Conservation (phyloP, 64 coral and sea anemone genomes). For the Montipora capricornis region DNA sequence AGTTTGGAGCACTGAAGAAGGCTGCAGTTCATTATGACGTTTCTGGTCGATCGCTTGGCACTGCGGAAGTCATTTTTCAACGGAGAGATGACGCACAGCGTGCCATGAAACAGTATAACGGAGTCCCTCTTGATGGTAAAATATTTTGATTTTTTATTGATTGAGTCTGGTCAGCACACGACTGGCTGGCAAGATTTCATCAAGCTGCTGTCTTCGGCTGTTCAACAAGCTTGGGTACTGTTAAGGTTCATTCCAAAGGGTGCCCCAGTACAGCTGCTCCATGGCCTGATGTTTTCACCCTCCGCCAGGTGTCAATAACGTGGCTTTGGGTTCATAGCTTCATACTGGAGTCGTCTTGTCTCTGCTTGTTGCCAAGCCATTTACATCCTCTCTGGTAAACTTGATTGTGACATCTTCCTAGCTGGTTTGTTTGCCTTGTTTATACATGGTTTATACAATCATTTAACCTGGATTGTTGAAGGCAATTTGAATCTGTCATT, state of each 20-base stretch:
- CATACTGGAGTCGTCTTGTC: constrained; percentile 26
- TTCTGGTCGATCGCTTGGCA: constrained; percentile 96
- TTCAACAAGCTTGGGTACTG: constrained; percentile 45
- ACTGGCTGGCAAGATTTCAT: constrained; percentile 41
- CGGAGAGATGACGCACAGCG: constrained; percentile 84
- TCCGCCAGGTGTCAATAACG: constrained; percentile 46
- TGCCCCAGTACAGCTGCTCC: constrained; percentile 17
- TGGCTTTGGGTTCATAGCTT: constrained; percentile 10
- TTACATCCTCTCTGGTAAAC: constrained; percentile 35
- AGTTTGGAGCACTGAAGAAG: constrained; percentile 93
- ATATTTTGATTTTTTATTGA: constrained; percentile 45
- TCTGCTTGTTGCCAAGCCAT: not conserved
- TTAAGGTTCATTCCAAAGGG: constrained; percentile 25
- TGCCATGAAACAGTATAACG: constrained; percentile 97
- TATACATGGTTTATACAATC: not conserved
- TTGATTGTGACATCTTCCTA: constrained; percentile 50
- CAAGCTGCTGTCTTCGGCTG: constrained; percentile 28
- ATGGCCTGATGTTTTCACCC: constrained; percentile 26
- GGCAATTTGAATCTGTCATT: too few species aligned
- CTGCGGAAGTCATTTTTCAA: constrained; percentile 93
- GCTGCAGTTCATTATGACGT: constrained; percentile 95
- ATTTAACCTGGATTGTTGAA: too few species aligned
- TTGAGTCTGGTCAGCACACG: constrained; percentile 21
- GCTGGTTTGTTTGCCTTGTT: constrained; percentile 43
- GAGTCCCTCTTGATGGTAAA: constrained; percentile 98